Percentiles rank a stretch among this genome's conserved stretches.
These are phyloP conservation scores for Dicrostonyx torquatus DNA, from an alignment of 2,797 vertebrate species.

Conservation along the genomic window DNA sequence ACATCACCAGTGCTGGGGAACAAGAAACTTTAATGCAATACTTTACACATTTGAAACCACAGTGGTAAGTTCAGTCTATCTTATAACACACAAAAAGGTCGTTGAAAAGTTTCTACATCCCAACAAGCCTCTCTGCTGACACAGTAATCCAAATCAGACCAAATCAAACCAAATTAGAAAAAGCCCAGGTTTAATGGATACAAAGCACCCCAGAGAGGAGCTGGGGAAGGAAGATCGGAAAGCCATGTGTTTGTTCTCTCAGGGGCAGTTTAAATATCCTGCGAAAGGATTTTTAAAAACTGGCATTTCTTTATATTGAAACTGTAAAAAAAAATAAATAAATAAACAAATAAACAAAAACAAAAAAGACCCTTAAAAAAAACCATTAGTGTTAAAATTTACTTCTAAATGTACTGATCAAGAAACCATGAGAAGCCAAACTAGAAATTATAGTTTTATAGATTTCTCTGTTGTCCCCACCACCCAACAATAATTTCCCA, in stretches of 20 bases:
- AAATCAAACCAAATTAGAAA: too few relatives aligned
- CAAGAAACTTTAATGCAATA: neutral
- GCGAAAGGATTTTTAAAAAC: neutral
- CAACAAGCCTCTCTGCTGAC: too few relatives aligned
- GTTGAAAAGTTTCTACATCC: too few relatives aligned
- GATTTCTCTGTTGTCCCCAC: constrained; percentile 22
- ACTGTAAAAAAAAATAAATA: neutral
- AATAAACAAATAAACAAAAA: too few relatives aligned
- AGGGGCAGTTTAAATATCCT: too few relatives aligned
- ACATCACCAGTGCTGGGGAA: neutral
- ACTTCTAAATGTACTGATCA: constrained; percentile 42
- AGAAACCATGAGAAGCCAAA: constrained; percentile 62
- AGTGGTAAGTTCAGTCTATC: neutral
- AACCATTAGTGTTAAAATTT: constrained; percentile 42
- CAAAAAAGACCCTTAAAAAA: neutral
- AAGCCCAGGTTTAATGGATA: too few relatives aligned
- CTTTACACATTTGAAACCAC: neutral
- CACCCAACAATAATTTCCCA: constrained; percentile 10
- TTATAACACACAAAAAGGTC: neutral
- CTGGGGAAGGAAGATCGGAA: too few relatives aligned
- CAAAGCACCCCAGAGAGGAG: too few relatives aligned
- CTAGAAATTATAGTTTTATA: constrained; percentile 53
- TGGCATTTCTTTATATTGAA: constrained; percentile 22
- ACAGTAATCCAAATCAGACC: too few relatives aligned
- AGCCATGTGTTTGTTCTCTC: too few relatives aligned